These are phyloP conservation scores for Salvelinus sp. DNA, from an alignment of 2,113 vertebrate genomes.

Conservation along the genomic window DNA sequence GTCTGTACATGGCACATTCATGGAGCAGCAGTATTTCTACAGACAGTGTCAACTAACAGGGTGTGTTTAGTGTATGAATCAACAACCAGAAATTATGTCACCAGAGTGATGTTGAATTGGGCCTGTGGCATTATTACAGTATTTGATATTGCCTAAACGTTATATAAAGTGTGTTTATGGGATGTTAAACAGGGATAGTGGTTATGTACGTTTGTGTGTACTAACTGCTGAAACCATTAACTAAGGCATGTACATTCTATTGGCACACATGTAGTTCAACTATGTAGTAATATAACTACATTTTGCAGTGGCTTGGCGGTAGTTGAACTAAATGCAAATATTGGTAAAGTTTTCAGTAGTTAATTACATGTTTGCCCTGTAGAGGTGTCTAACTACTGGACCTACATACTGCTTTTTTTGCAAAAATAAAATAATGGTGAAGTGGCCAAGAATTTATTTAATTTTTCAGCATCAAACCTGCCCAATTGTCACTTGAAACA, in stretches of 20 bases:
- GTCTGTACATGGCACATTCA: neutral
- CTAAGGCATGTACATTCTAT: neutral
- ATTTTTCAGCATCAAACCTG: too few relatives aligned
- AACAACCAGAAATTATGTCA: neutral
- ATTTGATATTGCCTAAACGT: neutral
- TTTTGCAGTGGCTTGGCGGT: too few relatives aligned
- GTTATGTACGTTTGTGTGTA: neutral
- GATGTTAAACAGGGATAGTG: neutral
- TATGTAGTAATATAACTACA: too few relatives aligned
- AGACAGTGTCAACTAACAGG: neutral
- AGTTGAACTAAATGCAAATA: too few relatives aligned
- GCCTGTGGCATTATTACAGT: neutral
- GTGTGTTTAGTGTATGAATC: neutral
- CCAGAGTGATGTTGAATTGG: neutral
- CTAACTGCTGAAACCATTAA: neutral
- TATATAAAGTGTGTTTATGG: neutral
- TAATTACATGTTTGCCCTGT: too few relatives aligned
- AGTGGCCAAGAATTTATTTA: too few relatives aligned
- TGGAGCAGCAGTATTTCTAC: neutral
- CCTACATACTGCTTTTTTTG: too few relatives aligned
- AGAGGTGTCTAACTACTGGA: too few relatives aligned
- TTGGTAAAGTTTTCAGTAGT: too few relatives aligned
- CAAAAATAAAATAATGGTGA: too few relatives aligned
- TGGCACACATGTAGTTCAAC: too few relatives aligned
- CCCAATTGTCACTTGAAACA: too few relatives aligned